Evolutionary conservation across 1,140 invertebrate species (phyloP), one percentile per base, ranked within the genome.

Genomic region (Helicorthomorpha holstii): DNA sequence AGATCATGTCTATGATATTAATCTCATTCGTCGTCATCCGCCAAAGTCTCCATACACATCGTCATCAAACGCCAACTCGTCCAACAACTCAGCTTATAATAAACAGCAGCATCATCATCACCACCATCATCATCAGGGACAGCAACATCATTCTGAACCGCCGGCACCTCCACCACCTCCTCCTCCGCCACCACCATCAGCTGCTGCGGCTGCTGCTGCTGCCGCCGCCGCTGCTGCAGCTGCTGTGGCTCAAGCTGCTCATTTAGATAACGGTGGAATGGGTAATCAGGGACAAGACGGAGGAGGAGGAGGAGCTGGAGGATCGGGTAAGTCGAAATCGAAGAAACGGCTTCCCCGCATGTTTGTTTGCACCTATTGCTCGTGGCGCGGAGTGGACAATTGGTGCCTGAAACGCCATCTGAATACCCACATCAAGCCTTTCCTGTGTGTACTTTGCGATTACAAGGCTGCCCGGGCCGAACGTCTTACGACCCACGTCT

Each of bases 361-460:
- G 58, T 90, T 85, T 66, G 77, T 77, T 46, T 90, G 86, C 66
- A 81, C 82, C 58, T 89, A 87, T 62, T 92, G 87, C 65, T 75
- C 85, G 1, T 91, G 86, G 86, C 83, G 81, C 19, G 87, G 87
- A 0, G 85, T 85, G n/a, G 87, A 91, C 67, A 89, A 89, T 62
- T 92, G 87, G 88, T 89, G 86, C 58, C 68, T 91, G 48, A 90
- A 91, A 66, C 74, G 87, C 7, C 88, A 92, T 65, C 72, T 91
- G 48, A 91, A 91, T 68, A 91, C 87, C 19, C 88, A 92, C 66
- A 75, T 89, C 59, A 91, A 90, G 66, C 87, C 87, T 19, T 91
- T 85, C 64, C 79, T 82, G 12, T 92, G 88, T 66, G 78, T 79
- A 45, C 72, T 91, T 14, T 92, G 88, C 66, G 86, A 91, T 60